Evolutionary conservation across 2,113 vertebrate genomes (phyloP).

Genomic region (Megaceryle torquata): DNA sequence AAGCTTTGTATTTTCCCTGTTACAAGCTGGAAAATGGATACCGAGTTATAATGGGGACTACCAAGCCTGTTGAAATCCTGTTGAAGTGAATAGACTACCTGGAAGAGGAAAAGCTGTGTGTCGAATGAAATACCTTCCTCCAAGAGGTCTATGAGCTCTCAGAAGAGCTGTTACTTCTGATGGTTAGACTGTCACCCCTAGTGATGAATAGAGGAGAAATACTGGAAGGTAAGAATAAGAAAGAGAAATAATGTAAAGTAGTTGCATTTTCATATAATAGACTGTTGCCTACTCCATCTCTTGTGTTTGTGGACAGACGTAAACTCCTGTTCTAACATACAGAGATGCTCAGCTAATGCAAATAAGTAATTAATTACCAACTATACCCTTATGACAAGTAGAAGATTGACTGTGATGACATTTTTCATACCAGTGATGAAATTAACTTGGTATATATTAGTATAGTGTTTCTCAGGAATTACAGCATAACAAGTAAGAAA

Average conservation of each 20-base stretch:
- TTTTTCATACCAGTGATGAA: neutral
- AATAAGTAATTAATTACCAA: neutral
- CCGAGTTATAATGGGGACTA: neutral
- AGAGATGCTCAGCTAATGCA: neutral
- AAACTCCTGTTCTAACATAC: neutral
- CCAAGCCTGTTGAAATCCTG: neutral
- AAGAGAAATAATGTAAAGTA: neutral
- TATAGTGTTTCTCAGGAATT: neutral
- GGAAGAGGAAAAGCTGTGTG: neutral
- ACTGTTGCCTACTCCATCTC: neutral
- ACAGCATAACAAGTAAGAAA: too few species aligned
- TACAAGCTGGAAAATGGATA: neutral
- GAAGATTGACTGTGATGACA: neutral
- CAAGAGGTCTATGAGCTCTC: neutral
- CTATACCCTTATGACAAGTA: neutral
- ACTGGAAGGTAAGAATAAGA: neutral
- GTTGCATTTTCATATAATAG: neutral
- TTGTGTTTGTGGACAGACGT: neutral
- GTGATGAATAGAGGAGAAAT: neutral
- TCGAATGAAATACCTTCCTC: neutral
- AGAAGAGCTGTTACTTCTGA: neutral
- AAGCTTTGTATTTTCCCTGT: neutral
- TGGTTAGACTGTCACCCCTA: neutral
- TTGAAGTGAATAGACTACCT: neutral
- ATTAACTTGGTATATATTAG: neutral